These are phyloP conservation scores for Tubulanus polymorphus DNA, from an alignment of 2,888 invertebrate species.

Conservation along the genomic window DNA sequence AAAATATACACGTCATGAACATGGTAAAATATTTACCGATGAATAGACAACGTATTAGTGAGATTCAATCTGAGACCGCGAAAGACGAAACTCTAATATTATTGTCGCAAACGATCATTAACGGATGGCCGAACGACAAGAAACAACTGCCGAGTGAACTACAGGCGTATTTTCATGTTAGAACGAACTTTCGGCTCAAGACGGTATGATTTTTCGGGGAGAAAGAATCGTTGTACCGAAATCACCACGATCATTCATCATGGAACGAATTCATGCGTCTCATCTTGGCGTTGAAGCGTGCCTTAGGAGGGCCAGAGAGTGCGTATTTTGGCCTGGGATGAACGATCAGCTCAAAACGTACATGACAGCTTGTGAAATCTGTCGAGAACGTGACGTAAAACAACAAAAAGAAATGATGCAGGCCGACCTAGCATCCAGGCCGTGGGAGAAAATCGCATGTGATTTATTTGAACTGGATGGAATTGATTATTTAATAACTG, in stretches of 20 bases:
- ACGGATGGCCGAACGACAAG: neutral
- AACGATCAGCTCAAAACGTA: neutral
- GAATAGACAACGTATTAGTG: neutral
- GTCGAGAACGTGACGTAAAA: neutral
- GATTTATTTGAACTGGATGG: neutral
- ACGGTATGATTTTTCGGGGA: neutral
- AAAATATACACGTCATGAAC: neutral
- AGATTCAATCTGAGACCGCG: neutral
- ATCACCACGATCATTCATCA: neutral
- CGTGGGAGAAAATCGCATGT: neutral
- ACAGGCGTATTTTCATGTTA: neutral
- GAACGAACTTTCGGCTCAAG: neutral
- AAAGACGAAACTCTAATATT: neutral
- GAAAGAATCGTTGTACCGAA: neutral
- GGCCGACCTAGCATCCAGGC: neutral
- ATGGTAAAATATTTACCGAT: neutral
- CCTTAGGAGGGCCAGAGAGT: neutral
- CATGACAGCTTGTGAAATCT: neutral
- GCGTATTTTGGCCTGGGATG: neutral
- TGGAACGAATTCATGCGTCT: neutral
- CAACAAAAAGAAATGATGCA: neutral
- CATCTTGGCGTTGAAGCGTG: neutral
- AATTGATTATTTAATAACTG: slow-evolving; percentile 4
- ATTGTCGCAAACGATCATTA: neutral
- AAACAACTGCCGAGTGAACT: neutral